phyloP scores from a whole-genome alignment of 2,113 vertebrate genomes.

The Micromys minutus region DNA sequence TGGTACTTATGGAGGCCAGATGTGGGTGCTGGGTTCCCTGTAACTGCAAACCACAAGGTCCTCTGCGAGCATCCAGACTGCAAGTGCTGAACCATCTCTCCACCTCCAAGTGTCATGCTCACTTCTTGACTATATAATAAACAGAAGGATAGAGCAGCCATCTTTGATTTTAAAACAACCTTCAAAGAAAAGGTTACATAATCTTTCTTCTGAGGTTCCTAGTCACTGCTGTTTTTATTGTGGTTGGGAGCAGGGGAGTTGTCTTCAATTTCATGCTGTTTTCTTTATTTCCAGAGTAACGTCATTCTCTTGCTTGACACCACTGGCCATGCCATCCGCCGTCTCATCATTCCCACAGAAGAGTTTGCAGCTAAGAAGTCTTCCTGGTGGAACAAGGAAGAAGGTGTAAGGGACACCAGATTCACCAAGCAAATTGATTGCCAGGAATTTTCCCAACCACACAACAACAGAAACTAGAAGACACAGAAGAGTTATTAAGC shows the following conservation, averaged over 20 bases:
- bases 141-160: not conserved
- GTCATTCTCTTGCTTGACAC: constrained; percentile 92
- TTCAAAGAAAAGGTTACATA: not conserved
- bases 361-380: constrained; percentile 82
- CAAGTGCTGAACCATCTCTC: not conserved
- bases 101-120: not conserved
- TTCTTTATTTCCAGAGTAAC: constrained; percentile 89
- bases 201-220: not conserved
- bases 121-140: not conserved
- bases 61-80: not conserved
- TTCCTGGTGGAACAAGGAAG: constrained; percentile 93
- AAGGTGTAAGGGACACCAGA: constrained; percentile 83
- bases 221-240: not conserved
- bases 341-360: constrained; percentile 86
- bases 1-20: not conserved
- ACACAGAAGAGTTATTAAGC: not conserved
- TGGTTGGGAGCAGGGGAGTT: not conserved
- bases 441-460: not conserved
- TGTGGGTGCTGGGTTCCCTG: not conserved
- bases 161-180: constrained; percentile 38
- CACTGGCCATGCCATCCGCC: constrained; percentile 86
- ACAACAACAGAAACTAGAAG: not conserved
- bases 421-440: not conserved
- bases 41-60: too few species aligned
- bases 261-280: constrained; percentile 35